Evolutionary conservation across 2,888 invertebrate genomes (phyloP).

Genomic region (Margaritifera margaritifera): DNA sequence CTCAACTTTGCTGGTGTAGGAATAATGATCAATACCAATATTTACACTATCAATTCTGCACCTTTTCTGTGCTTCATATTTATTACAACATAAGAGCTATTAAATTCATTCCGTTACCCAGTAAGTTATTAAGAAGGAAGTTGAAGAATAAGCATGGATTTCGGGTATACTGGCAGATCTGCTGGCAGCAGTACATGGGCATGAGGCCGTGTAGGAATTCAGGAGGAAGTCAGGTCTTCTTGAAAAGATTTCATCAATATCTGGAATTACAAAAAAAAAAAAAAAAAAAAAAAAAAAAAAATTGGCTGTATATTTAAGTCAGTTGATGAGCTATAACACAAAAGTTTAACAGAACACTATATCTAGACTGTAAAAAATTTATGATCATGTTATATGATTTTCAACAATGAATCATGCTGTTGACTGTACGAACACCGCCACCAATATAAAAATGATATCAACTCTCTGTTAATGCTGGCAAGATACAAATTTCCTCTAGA

Average conservation of each 20-base stretch:
- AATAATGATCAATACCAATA: background rate
- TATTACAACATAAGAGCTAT: no score
- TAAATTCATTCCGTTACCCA: conserved; percentile 72
- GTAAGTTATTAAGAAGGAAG: conserved; percentile 79
- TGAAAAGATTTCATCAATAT: conserved; percentile 81
- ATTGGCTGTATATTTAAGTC: background rate
- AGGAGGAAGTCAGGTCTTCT: conserved; percentile 80
- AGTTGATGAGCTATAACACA: no score
- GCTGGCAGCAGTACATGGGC: conserved; percentile 86
- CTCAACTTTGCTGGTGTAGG: no score
- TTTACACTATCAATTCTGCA: background rate
- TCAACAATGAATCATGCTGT: background rate
- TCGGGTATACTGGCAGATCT: conserved; percentile 87
- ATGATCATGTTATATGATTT: background rate
- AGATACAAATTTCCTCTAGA: no score
- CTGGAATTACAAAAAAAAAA: conserved; percentile 72
- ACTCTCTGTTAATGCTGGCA: no score
- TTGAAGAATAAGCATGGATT: conserved; percentile 81
- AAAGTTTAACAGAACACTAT: no score
- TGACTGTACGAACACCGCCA: no score
- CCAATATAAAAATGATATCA: no score
- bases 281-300: no score
- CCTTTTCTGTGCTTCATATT: background rate
- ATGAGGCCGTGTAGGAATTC: conserved; percentile 81
- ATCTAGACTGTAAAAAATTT: no score